Conservation (phyloP, 2,888 invertebrate species). For the Corbicula japonica region DNA sequence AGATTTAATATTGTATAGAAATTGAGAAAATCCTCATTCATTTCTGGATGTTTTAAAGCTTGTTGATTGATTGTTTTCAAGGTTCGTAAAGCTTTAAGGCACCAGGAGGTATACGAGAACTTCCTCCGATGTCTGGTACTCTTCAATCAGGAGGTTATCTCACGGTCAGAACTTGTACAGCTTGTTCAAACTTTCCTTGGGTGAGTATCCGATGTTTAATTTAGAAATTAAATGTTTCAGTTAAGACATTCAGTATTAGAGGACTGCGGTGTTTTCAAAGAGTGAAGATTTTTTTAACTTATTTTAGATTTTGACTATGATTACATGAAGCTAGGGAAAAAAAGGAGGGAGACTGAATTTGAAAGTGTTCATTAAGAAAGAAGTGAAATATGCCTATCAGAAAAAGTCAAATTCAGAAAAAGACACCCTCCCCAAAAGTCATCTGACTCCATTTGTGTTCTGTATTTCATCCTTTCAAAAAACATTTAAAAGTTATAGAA, state of each 20-base stretch:
- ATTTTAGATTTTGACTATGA: background rate
- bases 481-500: too few species aligned
- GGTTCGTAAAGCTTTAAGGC: conserved; percentile 93
- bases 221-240: background rate
- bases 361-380: too few species aligned
- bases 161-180: conserved; percentile 94
- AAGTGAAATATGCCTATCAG: too few species aligned
- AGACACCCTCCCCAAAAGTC: too few species aligned
- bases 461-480: too few species aligned
- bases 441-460: too few species aligned
- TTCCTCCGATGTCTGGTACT: conserved; percentile 96
- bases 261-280: background rate
- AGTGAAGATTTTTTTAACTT: background rate
- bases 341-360: too few species aligned
- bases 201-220: conserved; percentile 80
- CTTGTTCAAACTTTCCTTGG: conserved; percentile 96
- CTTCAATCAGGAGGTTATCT: conserved; percentile 97
- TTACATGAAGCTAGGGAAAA: too few species aligned
- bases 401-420: too few species aligned
- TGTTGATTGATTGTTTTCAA: conserved; percentile 76
- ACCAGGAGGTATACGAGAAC: conserved; percentile 97
- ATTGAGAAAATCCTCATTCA: background rate
- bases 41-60: conserved; percentile 16
- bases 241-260: background rate
- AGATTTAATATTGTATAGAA: background rate